Evolutionary conservation across 1,140 invertebrate genomes (phyloP).

Genomic region (Conus betulinus): DNA sequence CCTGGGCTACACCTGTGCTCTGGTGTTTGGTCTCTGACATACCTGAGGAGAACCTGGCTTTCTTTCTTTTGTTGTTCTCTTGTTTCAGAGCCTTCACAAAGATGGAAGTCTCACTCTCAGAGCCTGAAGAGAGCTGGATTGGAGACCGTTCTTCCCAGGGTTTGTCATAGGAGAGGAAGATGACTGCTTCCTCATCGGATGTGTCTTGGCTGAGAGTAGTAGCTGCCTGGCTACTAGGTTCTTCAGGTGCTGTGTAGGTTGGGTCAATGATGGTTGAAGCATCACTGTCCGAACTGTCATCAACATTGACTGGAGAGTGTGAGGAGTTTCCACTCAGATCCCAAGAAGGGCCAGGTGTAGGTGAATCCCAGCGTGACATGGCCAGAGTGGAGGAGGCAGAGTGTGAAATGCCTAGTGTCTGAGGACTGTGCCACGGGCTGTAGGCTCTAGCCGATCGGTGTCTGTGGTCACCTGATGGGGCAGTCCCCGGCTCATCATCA

Average conservation of each 20-base stretch:
- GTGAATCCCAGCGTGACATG: slow-evolving; percentile 61
- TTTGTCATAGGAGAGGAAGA: slow-evolving; percentile 78
- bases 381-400: neutral
- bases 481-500: slow-evolving; percentile 9
- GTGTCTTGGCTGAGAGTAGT: neutral
- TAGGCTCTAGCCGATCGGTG: neutral
- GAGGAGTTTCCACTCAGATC: slow-evolving; percentile 25
- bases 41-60: neutral
- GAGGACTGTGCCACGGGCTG: neutral
- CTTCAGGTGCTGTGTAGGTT: neutral
- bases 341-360: slow-evolving; percentile 66
- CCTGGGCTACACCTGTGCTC: neutral
- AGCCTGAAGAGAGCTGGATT: slow-evolving; percentile 75
- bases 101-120: slow-evolving; percentile 64
- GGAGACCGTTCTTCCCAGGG: slow-evolving; percentile 78
- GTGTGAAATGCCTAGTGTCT: no score
- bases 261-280: slow-evolving; percentile 34
- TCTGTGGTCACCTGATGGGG: neutral
- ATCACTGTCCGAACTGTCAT: slow-evolving; percentile 44
- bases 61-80: slow-evolving; percentile 42
- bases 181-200: slow-evolving; percentile 57
- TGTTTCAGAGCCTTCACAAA: slow-evolving; percentile 37
- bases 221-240: neutral
- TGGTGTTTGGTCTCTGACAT: neutral
- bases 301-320: slow-evolving; percentile 18